Conservation (phyloP, 2,113 vertebrate genomes). For the Oreotrochilus melanogaster region DNA sequence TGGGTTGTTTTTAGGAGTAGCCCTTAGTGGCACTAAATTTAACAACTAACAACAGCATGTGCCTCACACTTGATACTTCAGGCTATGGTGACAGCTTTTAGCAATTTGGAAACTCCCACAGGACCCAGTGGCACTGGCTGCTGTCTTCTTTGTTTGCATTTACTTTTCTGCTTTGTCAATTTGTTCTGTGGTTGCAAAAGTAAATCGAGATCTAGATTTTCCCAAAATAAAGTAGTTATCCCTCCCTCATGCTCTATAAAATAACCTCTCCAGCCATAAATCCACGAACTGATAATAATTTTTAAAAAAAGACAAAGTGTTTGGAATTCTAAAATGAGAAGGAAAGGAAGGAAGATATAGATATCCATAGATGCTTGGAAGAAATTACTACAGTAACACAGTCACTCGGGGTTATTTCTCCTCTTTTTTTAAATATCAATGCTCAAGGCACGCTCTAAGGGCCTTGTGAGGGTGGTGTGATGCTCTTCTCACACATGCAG, state of each 20-base stretch:
- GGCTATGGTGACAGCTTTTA: constrained; percentile 64
- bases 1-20: not conserved
- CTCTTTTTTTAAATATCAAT: constrained; percentile 41
- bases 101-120: constrained; percentile 31
- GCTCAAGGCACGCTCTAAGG: constrained; percentile 35
- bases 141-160: constrained; percentile 54
- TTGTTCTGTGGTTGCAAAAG: not conserved
- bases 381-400: not conserved
- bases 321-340: not conserved
- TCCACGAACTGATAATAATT: not conserved
- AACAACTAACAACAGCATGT: constrained; percentile 61
- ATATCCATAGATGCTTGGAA: not conserved
- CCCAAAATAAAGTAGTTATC: not conserved
- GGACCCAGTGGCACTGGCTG: not conserved
- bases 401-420: constrained; percentile 19
- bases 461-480: constrained; percentile 39
- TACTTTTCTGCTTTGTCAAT: constrained; percentile 52
- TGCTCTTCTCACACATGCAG: constrained; percentile 28
- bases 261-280: not conserved
- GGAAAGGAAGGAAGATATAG: not conserved
- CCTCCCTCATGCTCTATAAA: not conserved
- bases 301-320: not conserved
- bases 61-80: constrained; percentile 61
- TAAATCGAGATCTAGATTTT: constrained; percentile 17
- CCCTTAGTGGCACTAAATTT: constrained; percentile 66